Conservation (phyloP, 2,888 invertebrate genomes). For the Lasiommata megera region DNA sequence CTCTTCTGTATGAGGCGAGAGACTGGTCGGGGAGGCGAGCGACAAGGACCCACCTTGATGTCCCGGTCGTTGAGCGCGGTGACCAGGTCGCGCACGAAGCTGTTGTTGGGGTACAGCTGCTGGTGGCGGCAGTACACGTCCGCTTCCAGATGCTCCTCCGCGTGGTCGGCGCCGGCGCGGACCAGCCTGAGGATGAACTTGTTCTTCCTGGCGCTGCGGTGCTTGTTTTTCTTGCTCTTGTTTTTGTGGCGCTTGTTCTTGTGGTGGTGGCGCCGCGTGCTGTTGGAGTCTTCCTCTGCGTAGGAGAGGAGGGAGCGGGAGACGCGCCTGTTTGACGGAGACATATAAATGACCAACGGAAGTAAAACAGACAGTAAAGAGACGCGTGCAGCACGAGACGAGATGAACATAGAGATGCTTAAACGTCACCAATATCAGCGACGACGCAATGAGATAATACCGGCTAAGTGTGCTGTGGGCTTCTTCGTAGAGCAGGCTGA, state of each 20-base stretch:
- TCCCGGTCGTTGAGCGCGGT: constrained; percentile 61
- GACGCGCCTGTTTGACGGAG: constrained; percentile 45
- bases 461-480: too few species aligned
- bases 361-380: too few species aligned
- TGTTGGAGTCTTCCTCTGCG: constrained; percentile 29
- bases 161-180: constrained; percentile 43
- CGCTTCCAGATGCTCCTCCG: constrained; percentile 61
- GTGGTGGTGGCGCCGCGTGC: constrained; percentile 35
- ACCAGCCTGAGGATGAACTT: constrained; percentile 63
- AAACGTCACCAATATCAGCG: too few species aligned
- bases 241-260: constrained; percentile 47
- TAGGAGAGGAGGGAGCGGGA: constrained; percentile 63
- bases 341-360: too few species aligned
- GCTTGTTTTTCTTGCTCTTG: constrained; percentile 41
- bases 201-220: constrained; percentile 48
- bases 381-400: too few species aligned
- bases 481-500: too few species aligned
- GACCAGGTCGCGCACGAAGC: constrained; percentile 66
- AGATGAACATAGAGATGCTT: too few species aligned
- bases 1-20: too few species aligned
- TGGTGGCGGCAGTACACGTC: constrained; percentile 60
- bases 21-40: too few species aligned
- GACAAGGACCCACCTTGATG: constrained; percentile 50
- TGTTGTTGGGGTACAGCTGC: constrained; percentile 59
- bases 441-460: too few species aligned